Evolutionary conservation across 2,797 vertebrate species (phyloP).

Genomic region (Spheniscus humboldti): DNA sequence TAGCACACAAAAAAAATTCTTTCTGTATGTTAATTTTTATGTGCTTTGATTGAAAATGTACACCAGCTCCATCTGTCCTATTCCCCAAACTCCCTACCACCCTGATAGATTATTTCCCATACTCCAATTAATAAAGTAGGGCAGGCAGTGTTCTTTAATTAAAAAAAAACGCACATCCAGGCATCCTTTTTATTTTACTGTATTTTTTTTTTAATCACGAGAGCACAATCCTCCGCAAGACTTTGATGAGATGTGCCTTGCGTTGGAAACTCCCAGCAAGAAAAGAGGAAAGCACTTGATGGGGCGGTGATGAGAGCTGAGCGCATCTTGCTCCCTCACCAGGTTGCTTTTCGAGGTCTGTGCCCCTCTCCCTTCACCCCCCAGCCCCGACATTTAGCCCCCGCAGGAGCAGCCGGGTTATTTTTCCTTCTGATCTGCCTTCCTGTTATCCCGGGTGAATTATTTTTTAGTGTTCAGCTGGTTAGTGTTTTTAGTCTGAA

Average conservation of each 20-base stretch:
- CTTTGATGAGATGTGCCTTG: background rate
- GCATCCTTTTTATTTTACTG: background rate
- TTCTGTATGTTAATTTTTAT: constrained; percentile 50
- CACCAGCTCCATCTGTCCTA: constrained; percentile 44
- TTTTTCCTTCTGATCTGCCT: background rate
- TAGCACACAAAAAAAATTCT: background rate
- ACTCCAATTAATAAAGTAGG: constrained; percentile 63
- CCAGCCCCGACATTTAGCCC: background rate
- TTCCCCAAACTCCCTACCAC: constrained; percentile 41
- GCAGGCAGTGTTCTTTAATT: constrained; percentile 59
- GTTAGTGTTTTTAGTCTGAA: background rate
- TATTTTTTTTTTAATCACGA: background rate
- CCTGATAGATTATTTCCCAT: constrained; percentile 45
- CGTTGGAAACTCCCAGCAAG: background rate
- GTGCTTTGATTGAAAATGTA: constrained; percentile 47
- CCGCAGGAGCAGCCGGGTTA: fast-evolving
- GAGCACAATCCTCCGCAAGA: background rate
- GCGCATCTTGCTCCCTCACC: background rate
- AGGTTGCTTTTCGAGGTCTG: background rate
- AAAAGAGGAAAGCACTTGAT: background rate
- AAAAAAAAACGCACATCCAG: constrained; percentile 29
- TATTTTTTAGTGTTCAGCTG: background rate
- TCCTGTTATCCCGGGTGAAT: fast-evolving
- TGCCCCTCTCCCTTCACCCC: background rate
- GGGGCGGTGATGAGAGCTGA: background rate